Base-by-base conservation (phyloP, 2,113 vertebrate species). In the Nerophis ophidion region DNA sequence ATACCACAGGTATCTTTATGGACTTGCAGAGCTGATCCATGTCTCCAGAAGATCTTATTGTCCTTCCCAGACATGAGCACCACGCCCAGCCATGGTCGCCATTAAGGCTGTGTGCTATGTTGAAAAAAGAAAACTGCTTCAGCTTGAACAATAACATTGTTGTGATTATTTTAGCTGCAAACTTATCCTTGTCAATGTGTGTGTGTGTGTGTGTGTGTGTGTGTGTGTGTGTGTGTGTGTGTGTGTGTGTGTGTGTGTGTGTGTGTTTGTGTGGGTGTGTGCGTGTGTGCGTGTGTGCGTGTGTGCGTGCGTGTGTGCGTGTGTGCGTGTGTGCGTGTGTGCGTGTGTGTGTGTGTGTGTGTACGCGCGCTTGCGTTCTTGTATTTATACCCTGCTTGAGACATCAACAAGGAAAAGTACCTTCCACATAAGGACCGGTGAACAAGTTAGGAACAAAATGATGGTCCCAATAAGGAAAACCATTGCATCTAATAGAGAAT, bases 21-120 rank as follows among this genome's bases (percentile, higher is more conserved):
- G 54, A 19, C 46, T 52, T 42, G 26, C 42, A 58, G 8, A 19
- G 16, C 49, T 15, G 50, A 45, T 55, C 48, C 16, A 38, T 72
- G 47, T 50, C 8, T 61, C 16, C 36, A 60, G 26, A 50, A 65
- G n/a, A 66, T 55, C 15, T 36, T n/a, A 12, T 48, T 44, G 57
- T 59, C 73, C 49, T 58, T 65, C 52, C 50, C 44, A 49, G 50
- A 47, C 48, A 49, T 7, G 49, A 74, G 45, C 1, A 57, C 74
- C 72, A 81, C 70, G 26, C 76, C 80, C 74, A 57, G 45, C 26
- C 57, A 42, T 48, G 60, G 45, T 38, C 48, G 42, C 66, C 63
- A 48, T 55, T 1, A 16, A 62, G 7, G n/a, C 16, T 44, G 16
- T 52, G 26, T 48, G 49, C 15, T 50, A 16, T 60, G 10, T 45